Percentiles rank a stretch among this genome's conserved stretches.
Conservation (phyloP, 2,888 invertebrate species). For the Drosophila paramelanica region DNA sequence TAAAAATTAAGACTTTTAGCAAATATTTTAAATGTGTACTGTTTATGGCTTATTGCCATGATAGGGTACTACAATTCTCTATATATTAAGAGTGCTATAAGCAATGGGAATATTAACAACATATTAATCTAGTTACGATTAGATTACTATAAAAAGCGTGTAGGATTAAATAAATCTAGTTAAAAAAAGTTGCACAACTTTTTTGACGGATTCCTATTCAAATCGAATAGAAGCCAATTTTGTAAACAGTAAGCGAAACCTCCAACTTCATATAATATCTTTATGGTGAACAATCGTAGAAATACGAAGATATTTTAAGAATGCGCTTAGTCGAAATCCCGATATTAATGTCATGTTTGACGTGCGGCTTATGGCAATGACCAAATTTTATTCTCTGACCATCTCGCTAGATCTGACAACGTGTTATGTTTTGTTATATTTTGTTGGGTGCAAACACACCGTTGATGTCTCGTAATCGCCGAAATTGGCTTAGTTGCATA, state of each 20-base stretch:
- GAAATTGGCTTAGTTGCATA: constrained; percentile 75
- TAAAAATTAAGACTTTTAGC: constrained; percentile 4
- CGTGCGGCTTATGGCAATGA: constrained; percentile 26
- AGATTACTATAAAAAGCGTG: too few relatives aligned
- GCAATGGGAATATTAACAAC: too few relatives aligned
- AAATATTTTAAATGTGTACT: background rate
- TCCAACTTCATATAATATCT: background rate
- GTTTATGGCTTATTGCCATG: background rate
- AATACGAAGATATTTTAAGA: constrained; percentile 7
- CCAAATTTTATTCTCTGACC: constrained; percentile 29
- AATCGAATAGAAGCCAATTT: too few relatives aligned
- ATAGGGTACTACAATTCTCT: too few relatives aligned
- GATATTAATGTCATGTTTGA: constrained; percentile 44
- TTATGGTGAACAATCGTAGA: background rate
- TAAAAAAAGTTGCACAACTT: too few relatives aligned
- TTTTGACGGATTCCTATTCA: too few relatives aligned
- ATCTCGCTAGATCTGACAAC: constrained; percentile 4
- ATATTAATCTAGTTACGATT: too few relatives aligned
- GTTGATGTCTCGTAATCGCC: constrained; percentile 69
- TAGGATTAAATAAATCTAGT: too few relatives aligned
- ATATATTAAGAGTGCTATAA: too few relatives aligned
- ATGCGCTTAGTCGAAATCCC: constrained; percentile 10
- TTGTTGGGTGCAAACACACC: constrained; percentile 78
- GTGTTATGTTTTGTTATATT: constrained; percentile 57
- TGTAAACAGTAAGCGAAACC: background rate